Conservation (phyloP, 2,113 vertebrate species). For the Scortum barcoo region DNA sequence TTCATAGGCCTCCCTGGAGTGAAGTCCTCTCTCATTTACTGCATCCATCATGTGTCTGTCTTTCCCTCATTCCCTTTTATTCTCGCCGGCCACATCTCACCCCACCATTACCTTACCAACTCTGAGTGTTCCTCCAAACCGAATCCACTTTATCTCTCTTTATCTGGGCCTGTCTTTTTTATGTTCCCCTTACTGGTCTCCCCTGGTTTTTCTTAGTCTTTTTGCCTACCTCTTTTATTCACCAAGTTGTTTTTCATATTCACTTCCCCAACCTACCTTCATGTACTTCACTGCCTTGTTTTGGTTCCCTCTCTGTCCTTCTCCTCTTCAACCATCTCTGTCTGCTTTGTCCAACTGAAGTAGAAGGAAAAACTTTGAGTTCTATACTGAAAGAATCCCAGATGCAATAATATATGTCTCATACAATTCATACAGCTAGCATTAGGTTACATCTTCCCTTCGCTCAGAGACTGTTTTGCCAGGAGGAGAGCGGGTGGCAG, state of each 20-base stretch:
- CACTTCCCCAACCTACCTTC: constrained; percentile 1
- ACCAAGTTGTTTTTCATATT: constrained; percentile 30
- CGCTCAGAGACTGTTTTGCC: too few species aligned
- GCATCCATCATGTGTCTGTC: constrained; percentile 34
- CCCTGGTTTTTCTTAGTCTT: constrained; percentile 19
- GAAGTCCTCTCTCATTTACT: constrained; percentile 44
- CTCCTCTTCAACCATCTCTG: neutral
- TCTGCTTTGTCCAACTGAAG: neutral
- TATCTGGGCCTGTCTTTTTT: constrained; percentile 30
- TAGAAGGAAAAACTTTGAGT: constrained; percentile 12
- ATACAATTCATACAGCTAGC: too few species aligned
- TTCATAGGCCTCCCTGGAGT: constrained; percentile 28
- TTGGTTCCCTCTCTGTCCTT: neutral
- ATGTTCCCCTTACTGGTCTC: neutral
- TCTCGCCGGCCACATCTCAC: constrained; percentile 27
- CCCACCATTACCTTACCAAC: constrained; percentile 19
- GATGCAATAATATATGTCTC: constrained; percentile 73
- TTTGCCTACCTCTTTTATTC: constrained; percentile 37
- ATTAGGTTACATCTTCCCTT: too few species aligned
- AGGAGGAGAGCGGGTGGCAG: too few species aligned
- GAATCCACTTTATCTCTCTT: constrained; percentile 57
- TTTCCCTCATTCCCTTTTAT: constrained; percentile 10
- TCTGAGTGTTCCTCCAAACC: constrained; percentile 14
- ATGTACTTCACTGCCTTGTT: constrained; percentile 21
- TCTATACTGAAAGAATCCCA: constrained; percentile 41